These are phyloP conservation scores for Drosophila atroscutellata DNA, from an alignment of 2,888 invertebrate genomes.

Conservation along the genomic window DNA sequence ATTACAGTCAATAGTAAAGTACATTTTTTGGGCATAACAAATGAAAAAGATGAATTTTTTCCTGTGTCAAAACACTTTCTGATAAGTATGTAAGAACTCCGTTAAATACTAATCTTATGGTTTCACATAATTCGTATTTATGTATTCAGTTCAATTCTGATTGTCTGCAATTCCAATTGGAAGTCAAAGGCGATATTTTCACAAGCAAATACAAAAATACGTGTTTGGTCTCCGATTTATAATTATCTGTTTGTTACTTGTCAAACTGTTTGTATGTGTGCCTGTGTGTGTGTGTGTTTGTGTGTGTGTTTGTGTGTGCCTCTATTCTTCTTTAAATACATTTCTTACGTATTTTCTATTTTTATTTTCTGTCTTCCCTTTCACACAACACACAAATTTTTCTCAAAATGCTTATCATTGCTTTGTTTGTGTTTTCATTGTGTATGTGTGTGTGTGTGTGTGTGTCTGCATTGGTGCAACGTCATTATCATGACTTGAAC, in stretches of 20 bases:
- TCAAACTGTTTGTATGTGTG: neutral
- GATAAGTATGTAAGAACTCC: neutral
- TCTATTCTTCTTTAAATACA: slow-evolving; percentile 22
- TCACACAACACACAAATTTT: slow-evolving; percentile 6
- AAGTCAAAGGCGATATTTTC: neutral
- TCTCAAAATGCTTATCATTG: slow-evolving; percentile 46
- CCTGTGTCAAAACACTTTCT: neutral
- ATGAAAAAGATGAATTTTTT: neutral
- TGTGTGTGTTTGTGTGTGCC: neutral
- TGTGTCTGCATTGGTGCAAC: slow-evolving; percentile 36
- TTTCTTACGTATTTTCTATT: slow-evolving; percentile 42
- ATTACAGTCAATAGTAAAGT: neutral
- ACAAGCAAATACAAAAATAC: neutral
- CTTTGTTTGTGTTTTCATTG: slow-evolving; percentile 8
- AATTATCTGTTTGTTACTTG: slow-evolving; percentile 11
- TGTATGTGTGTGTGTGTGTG: slow-evolving; percentile 12
- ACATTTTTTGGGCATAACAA: neutral
- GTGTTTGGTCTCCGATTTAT: neutral
- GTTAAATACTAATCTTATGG: neutral
- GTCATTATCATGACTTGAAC: slow-evolving; percentile 35
- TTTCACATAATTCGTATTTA: neutral
- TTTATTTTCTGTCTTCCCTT: slow-evolving; percentile 33
- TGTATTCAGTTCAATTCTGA: neutral
- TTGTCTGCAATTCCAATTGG: slow-evolving; percentile 11
- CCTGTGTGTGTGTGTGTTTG: neutral